A percentile compares a stretch with the other conserved stretches of the same genome.
Evolutionary conservation across 2,113 vertebrate species (phyloP).

Genomic region (Toxotes jaculatrix): DNA sequence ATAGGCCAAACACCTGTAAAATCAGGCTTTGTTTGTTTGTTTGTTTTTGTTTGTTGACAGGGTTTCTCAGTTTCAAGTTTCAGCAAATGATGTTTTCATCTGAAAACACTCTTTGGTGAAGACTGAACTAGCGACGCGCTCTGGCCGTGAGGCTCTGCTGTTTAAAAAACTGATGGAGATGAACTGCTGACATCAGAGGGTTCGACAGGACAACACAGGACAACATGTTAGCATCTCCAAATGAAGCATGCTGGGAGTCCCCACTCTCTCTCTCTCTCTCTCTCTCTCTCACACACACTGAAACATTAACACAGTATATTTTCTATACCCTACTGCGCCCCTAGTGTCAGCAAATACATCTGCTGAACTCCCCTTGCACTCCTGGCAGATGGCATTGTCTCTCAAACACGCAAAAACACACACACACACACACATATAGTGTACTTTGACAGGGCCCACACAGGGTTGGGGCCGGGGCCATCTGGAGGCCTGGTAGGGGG

Average conservation of each 20-base stretch:
- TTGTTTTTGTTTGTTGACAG: conserved; percentile 4
- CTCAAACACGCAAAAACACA: conserved; percentile 37
- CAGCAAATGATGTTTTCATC: not conserved
- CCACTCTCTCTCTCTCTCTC: not conserved
- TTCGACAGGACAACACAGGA: no score
- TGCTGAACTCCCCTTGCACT: conserved; percentile 74
- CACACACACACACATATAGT: conserved; percentile 3
- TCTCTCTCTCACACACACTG: conserved; percentile 12
- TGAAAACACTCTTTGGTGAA: not conserved
- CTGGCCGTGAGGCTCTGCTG: not conserved
- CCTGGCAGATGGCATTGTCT: conserved; percentile 75
- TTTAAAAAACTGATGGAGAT: not conserved
- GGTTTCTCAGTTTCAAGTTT: not conserved
- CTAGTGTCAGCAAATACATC: conserved; percentile 56
- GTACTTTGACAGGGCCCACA: conserved; percentile 61
- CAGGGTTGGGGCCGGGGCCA: conserved; percentile 71
- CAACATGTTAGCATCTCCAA: no score
- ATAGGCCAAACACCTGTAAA: not conserved
- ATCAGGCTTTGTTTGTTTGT: not conserved
- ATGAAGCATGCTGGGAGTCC: not conserved
- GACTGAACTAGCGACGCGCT: not conserved
- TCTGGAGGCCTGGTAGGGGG: conserved; percentile 78
- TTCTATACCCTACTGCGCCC: conserved; percentile 21
- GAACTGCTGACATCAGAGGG: no score
- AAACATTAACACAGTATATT: conserved; percentile 14